Conservation (phyloP, 2,888 invertebrate species). For the Plagodis dolabraria region DNA sequence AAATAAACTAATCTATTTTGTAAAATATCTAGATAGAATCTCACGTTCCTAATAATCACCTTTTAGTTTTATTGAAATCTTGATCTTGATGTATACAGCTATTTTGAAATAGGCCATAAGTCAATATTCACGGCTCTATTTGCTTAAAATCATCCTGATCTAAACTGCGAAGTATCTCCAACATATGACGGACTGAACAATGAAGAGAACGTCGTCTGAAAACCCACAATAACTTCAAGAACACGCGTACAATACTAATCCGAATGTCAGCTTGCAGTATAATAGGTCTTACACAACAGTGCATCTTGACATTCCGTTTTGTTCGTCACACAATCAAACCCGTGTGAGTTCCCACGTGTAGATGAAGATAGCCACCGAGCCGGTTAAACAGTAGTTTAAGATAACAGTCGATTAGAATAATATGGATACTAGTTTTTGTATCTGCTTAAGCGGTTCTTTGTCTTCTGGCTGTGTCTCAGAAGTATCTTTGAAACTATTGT, state of each 20-base stretch:
- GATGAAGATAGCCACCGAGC: constrained; percentile 57
- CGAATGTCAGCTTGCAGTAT: constrained; percentile 66
- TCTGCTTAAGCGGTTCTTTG: constrained; percentile 7
- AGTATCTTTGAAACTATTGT: constrained; percentile 12
- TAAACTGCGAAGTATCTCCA: background rate
- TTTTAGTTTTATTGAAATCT: no score
- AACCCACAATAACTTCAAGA: constrained; percentile 56
- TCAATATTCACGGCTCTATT: no score
- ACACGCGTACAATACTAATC: constrained; percentile 66
- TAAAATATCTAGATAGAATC: no score
- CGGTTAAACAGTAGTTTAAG: constrained; percentile 65
- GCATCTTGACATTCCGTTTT: constrained; percentile 82
- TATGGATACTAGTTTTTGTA: constrained; percentile 33
- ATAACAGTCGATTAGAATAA: constrained; percentile 56
- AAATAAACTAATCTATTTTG: no score
- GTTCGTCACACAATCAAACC: constrained; percentile 68
- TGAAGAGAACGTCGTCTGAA: constrained; percentile 52
- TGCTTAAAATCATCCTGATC: no score
- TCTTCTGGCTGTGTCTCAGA: constrained; percentile 9
- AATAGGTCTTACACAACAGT: constrained; percentile 68
- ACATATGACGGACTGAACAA: constrained; percentile 36
- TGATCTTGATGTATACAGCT: no score
- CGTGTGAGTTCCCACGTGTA: constrained; percentile 77
- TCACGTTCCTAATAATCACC: no score
- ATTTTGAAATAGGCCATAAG: no score